Percentiles rank a stretch among this genome's conserved stretches.
Conservation (phyloP, 2,113 vertebrate species). For the Amphiprion percula region DNA sequence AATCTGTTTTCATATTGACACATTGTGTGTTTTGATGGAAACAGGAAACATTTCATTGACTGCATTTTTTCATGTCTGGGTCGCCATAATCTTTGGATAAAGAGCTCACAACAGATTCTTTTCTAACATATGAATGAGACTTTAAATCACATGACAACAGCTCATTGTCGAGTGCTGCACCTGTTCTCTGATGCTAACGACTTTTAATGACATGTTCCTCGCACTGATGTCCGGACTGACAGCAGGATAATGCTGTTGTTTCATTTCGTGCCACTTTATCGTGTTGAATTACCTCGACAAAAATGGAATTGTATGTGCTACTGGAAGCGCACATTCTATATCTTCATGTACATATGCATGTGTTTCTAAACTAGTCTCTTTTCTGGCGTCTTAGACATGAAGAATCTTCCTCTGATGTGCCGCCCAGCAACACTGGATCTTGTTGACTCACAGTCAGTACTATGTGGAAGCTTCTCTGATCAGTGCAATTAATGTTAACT, state of each 20-base stretch:
- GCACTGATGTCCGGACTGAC: background rate
- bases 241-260: background rate
- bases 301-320: background rate
- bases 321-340: background rate
- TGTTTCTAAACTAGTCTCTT: background rate
- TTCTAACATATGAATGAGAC: too few species aligned
- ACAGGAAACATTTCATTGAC: too few species aligned
- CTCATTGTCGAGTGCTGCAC: conserved; percentile 10
- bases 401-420: background rate
- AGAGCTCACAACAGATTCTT: too few species aligned
- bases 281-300: background rate
- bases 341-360: too few species aligned
- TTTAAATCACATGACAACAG: background rate
- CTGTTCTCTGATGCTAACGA: background rate
- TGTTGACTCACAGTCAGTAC: background rate
- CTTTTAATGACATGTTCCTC: background rate
- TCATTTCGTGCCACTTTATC: background rate
- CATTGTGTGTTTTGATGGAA: too few species aligned
- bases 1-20: too few species aligned
- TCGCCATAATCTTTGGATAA: too few species aligned
- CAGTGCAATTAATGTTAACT: background rate
- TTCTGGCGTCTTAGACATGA: background rate
- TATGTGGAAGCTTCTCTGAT: background rate
- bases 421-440: background rate
- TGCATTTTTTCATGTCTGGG: too few species aligned